A percentile compares a stretch with the other conserved stretches of the same genome.
Evolutionary conservation across 2,113 vertebrate species (phyloP).

Genomic region (Rutilus rutilus): DNA sequence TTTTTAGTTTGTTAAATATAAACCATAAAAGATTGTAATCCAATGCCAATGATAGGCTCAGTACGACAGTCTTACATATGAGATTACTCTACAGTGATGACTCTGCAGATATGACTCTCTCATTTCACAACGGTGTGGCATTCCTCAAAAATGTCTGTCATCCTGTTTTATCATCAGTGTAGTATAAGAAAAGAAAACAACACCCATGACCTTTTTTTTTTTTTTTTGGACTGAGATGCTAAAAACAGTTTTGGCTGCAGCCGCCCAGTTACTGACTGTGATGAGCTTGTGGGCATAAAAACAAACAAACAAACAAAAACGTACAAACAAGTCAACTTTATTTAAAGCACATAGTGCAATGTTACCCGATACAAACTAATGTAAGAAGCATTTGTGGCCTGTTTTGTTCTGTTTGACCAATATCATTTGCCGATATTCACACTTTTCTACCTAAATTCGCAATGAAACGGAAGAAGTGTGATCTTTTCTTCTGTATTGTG

Average conservation of each 20-base stretch:
- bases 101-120: background rate
- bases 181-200: background rate
- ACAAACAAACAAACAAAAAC: too few species aligned
- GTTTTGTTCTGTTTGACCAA: background rate
- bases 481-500: background rate
- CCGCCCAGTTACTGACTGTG: background rate
- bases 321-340: background rate
- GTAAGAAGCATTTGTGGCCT: background rate
- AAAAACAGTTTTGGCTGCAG: background rate
- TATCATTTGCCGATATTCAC: background rate
- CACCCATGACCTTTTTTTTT: background rate
- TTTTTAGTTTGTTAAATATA: background rate
- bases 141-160: background rate
- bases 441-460: background rate
- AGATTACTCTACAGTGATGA: slow-evolving; percentile 4
- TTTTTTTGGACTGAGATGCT: background rate
- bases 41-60: slow-evolving; percentile 6
- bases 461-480: background rate
- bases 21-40: slow-evolving; percentile 5
- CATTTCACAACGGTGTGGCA: background rate
- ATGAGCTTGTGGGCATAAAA: background rate
- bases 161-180: background rate
- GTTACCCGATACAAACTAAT: background rate
- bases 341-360: background rate
- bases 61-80: background rate